Base-by-base conservation (phyloP, 2,888 invertebrate species). In the Gastrophysa polygoni region DNA sequence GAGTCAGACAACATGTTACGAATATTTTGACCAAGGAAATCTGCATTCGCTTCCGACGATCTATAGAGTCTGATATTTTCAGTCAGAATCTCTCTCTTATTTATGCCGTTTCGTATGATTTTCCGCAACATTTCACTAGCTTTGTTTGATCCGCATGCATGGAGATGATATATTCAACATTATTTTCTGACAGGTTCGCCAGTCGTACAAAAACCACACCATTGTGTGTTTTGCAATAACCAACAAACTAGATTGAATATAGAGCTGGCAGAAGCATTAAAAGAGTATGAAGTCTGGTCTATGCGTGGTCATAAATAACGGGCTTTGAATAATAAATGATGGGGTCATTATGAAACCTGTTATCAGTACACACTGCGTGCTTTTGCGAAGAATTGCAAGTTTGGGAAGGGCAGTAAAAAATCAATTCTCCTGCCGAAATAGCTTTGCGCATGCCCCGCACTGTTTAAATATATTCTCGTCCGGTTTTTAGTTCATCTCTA, bases 341-440 rank as follows among this genome's bases (percentile, higher is more conserved):
- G 66, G 72, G 73, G 73, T 75, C 75, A 75, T 76, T 73, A 73
- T 73, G 72, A 70, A 73, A 73, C 72, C 73, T 72, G 76, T 75
- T 76, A 75, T 76, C 76, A 71, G 72, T 71, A 69, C 68, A 69
- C 68, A 69, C 68, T 67, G 71, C 71, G 72, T 69, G 73, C 71
- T 73, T 76, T 75, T 75, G 73, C 74, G 71, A 77, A 77, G 76
- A 74, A 75, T 76, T 71, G 75, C 76, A 73, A 73, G 75, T 77
- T 75, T 69, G 74, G 75, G 70, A 75, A 75, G 76, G 76, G 75
- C 76, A 73, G 76, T 73, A 75, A 75, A 76, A 77, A 77, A 76
- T 76, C 76, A 75, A 76, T 77, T 75, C 71, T 64, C 68, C 68
- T 52, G 63, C 68, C 67, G 66, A 68, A 71, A 67, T 59, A 59